Conservation (phyloP, 2,888 invertebrate species). For the Ceratothoa steindachneri region DNA sequence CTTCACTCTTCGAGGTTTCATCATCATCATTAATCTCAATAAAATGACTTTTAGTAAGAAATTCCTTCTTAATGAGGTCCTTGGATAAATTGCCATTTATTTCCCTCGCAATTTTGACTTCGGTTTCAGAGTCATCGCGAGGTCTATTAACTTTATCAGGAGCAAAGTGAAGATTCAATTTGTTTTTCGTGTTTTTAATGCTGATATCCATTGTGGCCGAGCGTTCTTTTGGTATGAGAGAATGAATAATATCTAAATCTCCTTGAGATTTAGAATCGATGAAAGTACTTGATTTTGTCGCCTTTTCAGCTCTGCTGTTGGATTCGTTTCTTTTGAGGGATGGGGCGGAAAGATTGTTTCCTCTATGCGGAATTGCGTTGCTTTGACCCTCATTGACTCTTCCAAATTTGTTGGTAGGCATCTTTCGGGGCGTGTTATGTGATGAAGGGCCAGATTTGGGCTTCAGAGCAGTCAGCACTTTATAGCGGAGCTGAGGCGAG, state of each 20-base stretch:
- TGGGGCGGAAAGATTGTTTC: not conserved
- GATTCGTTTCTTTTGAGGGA: not conserved
- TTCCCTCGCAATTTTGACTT: conserved; percentile 37
- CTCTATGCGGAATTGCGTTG: conserved; percentile 14
- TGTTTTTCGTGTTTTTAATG: conserved; percentile 45
- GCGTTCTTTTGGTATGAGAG: not conserved
- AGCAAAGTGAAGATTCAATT: conserved; percentile 42
- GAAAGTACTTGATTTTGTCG: not conserved
- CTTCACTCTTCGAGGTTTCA: conserved; percentile 42
- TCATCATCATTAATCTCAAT: conserved; percentile 36
- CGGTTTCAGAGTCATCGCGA: conserved; percentile 2
- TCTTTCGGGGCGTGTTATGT: conserved; percentile 22
- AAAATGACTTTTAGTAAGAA: conserved; percentile 18
- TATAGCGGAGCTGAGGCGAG: conserved; percentile 42
- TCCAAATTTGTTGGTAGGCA: conserved; percentile 18
- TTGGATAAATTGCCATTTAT: conserved; percentile 42
- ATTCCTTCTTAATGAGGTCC: conserved; percentile 11
- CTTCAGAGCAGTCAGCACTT: conserved; percentile 7
- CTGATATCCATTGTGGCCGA: conserved; percentile 22
- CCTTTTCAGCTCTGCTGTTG: not conserved
- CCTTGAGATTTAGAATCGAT: not conserved
- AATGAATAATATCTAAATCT: not conserved
- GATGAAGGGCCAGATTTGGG: not conserved
- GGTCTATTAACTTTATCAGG: conserved; percentile 45
- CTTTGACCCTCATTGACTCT: conserved; percentile 10